phyloP scores from a whole-genome alignment of 2,888 invertebrate genomes.

The Acleris laterana region DNA sequence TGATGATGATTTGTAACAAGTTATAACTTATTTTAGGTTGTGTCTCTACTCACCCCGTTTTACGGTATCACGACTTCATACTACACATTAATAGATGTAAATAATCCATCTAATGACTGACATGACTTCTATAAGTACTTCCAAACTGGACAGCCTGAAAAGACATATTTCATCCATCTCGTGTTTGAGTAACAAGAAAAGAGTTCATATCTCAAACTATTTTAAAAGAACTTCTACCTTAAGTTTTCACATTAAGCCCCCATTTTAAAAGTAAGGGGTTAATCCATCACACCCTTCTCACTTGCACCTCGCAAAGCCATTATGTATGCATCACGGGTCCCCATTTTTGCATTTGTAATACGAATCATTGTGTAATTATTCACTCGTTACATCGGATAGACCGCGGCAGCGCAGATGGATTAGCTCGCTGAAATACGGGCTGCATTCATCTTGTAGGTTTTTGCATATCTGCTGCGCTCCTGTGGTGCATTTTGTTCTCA shows the following conservation, averaged over 20 bases:
- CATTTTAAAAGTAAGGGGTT: constrained; percentile 19
- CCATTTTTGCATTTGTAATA: constrained; percentile 82
- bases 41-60: no score
- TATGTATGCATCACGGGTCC: constrained; percentile 74
- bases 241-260: constrained; percentile 32
- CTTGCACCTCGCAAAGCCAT: constrained; percentile 58
- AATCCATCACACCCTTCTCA: constrained; percentile 31
- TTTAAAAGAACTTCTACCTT: constrained; percentile 10
- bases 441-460: constrained; percentile 22
- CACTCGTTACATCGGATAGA: constrained; percentile 69
- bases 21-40: no score
- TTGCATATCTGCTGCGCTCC: constrained; percentile 4
- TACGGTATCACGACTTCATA: no score
- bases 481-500: constrained; percentile 1
- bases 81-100: no score
- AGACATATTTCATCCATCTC: neutral
- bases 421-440: constrained; percentile 33
- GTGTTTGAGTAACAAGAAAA: constrained; percentile 8
- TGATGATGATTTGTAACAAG: no score
- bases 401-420: constrained; percentile 34
- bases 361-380: constrained; percentile 81
- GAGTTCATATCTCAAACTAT: constrained; percentile 10
- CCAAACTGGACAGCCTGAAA: neutral
- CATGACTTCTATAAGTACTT: no score
- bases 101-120: no score